Conservation (phyloP, 1,140 invertebrate genomes). For the Odontomachus brunneus region DNA sequence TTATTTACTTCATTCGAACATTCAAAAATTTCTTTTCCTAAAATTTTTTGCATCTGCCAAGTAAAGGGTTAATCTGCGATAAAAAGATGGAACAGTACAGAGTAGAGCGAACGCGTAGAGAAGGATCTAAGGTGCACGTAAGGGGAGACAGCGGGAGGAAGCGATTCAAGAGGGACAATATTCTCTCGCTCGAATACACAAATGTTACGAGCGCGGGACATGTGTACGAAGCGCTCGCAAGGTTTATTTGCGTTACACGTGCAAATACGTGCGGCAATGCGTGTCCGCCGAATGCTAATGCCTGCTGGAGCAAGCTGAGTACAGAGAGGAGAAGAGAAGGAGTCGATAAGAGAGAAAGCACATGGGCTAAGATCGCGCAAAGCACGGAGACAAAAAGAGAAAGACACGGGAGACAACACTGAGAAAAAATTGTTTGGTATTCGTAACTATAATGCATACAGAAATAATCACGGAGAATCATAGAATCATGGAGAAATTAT, state of each 20-base stretch:
- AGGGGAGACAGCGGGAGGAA: conserved; percentile 58
- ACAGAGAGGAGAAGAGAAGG: background rate
- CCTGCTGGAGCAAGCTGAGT: background rate
- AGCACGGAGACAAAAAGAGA: background rate
- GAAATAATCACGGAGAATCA: no score
- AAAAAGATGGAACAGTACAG: conserved; percentile 12
- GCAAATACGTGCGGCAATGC: conserved; percentile 78
- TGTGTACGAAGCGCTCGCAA: conserved; percentile 61
- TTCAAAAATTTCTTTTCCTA: no score
- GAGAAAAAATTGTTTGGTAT: no score
- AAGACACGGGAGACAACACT: background rate
- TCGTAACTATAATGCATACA: no score
- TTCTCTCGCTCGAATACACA: conserved; percentile 39
- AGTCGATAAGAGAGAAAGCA: background rate
- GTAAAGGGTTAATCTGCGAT: no score
- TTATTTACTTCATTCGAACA: no score
- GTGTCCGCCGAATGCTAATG: conserved; percentile 76
- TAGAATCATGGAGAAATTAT: no score
- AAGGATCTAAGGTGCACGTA: conserved; percentile 34
- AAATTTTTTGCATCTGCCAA: no score
- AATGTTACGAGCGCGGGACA: conserved; percentile 68
- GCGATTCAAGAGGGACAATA: conserved; percentile 46
- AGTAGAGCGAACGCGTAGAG: conserved; percentile 34
- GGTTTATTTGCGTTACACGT: conserved; percentile 78
- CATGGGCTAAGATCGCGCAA: background rate